phyloP scores from a whole-genome alignment of 2,797 vertebrate genomes.

The Gymnodraco acuticeps region DNA sequence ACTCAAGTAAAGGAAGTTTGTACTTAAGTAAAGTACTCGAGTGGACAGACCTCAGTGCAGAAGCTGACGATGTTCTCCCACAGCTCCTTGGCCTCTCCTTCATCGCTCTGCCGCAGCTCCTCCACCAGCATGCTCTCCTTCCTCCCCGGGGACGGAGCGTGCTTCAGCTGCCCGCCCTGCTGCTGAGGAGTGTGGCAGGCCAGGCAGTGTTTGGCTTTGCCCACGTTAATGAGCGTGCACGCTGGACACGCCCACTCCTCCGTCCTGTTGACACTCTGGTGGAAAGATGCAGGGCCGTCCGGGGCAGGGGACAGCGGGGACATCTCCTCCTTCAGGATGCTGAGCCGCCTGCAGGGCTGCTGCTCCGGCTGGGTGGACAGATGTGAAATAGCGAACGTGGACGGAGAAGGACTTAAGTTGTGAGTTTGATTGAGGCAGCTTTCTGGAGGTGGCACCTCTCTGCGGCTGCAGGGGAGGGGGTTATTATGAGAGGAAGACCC shows the following conservation, averaged over 20 bases:
- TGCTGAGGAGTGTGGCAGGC: conserved; percentile 88
- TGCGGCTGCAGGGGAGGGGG: conserved; percentile 88
- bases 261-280: background rate
- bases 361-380: conserved; percentile 84
- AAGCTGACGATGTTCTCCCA: conserved; percentile 92
- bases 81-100: conserved; percentile 89
- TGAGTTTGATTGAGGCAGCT: conserved; percentile 56
- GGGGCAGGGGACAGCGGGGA: conserved; percentile 34
- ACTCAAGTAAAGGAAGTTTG: no score
- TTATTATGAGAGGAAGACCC: conserved; percentile 56
- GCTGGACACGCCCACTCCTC: conserved; percentile 88
- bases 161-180: conserved; percentile 68
- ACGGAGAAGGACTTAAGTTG: conserved; percentile 74
- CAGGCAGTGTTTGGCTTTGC: conserved; percentile 83
- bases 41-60: conserved; percentile 85
- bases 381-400: conserved; percentile 77
- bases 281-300: conserved; percentile 38
- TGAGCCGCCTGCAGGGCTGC: conserved; percentile 59
- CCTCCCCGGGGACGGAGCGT: conserved; percentile 71
- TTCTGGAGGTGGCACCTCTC: conserved; percentile 85
- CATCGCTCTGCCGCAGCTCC: conserved; percentile 87
- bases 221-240: conserved; percentile 88
- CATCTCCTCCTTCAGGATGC: conserved; percentile 75
- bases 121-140: conserved; percentile 89
- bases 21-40: no score